Evolutionary conservation across 2,113 vertebrate genomes (phyloP), one percentile per base, ranked within the genome.

Genomic region (Formicarius rufipectus): DNA sequence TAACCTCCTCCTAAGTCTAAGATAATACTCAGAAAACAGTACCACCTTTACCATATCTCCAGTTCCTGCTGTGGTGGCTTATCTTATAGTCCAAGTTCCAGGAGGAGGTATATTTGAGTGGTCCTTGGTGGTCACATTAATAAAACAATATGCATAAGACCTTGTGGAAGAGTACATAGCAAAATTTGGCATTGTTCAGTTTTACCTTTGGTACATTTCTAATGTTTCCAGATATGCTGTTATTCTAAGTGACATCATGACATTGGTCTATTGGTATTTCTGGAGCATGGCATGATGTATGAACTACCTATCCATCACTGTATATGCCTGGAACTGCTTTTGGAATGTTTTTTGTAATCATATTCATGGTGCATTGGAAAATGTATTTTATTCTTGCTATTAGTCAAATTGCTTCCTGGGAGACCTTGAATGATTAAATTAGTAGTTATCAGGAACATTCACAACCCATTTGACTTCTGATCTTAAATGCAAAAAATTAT

Each of bases 31-130:
- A 16, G 25, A 22, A 7, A 35, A 35, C 6, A 25, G 10, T 8
- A 22, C 3, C 19, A 25, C 14, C 14, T 50, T 80, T 56, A 35
- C 49, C 21, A 42, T 40, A 56, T 31, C 11, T n/a, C 14, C 33
- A 50, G 31, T 19, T 58, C 25, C 31, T 18, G 25, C 59, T 58
- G 30, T 31, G 35, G 19, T 22, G 21, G 20, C 24, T 87, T n/a
- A n/a, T 21, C 2, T 80, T 73, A 10, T 3, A 27, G 17, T 42
- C 1, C 1, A 37, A 18, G 14, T 42, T 66, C 31, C 1, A 4
- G 6, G 13, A 4, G 2, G 17, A 37, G 14, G 25, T 9, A 33
- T 50, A 31, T 66, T 10, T 64, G 14, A 7, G 9, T 2, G 3
- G 30, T 5, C 18, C 79, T 72, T 64, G 31, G 1, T 72, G 25